These are phyloP conservation scores for Hydractinia symbiolongicarpus DNA, from an alignment of 30 jellyfish, hydroid and myxozoan species.

Conservation along the genomic window DNA sequence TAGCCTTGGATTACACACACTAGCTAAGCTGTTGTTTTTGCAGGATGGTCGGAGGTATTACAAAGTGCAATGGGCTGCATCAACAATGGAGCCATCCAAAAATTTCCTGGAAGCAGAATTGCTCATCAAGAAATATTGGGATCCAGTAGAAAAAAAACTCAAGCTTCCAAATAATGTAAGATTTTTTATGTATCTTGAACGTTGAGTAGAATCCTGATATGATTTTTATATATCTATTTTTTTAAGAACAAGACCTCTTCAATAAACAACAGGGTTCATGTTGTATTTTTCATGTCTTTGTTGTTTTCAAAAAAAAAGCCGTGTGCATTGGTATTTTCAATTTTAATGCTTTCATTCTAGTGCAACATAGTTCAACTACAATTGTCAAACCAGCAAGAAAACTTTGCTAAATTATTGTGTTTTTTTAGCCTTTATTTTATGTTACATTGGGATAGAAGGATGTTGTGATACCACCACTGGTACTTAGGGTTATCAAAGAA, in stretches of 20 bases:
- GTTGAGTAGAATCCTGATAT: not conserved
- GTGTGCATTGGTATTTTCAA: too few relatives aligned
- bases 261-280: not conserved
- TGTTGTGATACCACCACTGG: too few relatives aligned
- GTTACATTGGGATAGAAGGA: too few relatives aligned
- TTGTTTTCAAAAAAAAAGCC: too few relatives aligned
- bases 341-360: too few relatives aligned
- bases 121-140: constrained; percentile 30
- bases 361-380: too few relatives aligned
- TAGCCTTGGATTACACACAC: too few relatives aligned
- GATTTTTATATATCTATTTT: not conserved
- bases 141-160: constrained; percentile 30
- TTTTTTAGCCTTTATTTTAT: too few relatives aligned
- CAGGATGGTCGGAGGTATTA: constrained; percentile 37
- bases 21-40: not conserved
- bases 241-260: not conserved
- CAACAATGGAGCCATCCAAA: constrained; percentile 25
- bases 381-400: too few relatives aligned
- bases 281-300: too few relatives aligned
- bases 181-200: not conserved
- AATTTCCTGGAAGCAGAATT: constrained; percentile 37
- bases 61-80: constrained; percentile 39
- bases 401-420: too few relatives aligned
- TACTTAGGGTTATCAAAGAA: too few relatives aligned
- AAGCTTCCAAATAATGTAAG: constrained; percentile 21